Percentiles rank a stretch among this genome's conserved stretches.
These are phyloP conservation scores for Anguilla pacifica DNA, from an alignment of 2,797 vertebrate genomes.

Conservation along the genomic window DNA sequence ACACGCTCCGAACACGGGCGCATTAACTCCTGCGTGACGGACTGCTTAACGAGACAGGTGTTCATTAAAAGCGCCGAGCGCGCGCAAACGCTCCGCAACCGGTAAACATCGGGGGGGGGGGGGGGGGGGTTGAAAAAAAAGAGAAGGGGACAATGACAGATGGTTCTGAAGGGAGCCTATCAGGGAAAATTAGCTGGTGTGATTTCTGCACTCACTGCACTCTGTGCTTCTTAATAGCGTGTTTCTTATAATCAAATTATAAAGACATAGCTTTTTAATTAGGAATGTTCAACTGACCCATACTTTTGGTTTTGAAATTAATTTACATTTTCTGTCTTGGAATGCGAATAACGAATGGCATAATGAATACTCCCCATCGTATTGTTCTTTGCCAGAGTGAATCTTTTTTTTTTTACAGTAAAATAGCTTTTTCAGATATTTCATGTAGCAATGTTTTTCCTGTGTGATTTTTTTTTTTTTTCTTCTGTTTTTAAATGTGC, in stretches of 20 bases:
- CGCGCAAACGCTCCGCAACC: slow-evolving; percentile 67
- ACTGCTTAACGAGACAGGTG: slow-evolving; percentile 80
- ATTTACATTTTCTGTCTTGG: not conserved
- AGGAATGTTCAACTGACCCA: slow-evolving; percentile 51
- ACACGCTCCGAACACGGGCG: slow-evolving; percentile 69
- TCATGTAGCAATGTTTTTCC: not conserved
- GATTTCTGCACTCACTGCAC: slow-evolving; percentile 41
- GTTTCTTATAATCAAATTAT: not conserved
- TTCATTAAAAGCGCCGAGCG: slow-evolving; percentile 77
- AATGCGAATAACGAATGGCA: slow-evolving; percentile 38
- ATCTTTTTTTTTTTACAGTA: not conserved
- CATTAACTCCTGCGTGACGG: slow-evolving; percentile 73
- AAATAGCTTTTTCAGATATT: not conserved
- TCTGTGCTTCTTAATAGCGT: slow-evolving; percentile 17
- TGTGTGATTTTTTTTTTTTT: not conserved
- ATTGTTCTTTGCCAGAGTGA: not conserved
- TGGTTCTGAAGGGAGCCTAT: slow-evolving; percentile 68
- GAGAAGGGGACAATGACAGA: slow-evolving; percentile 58
- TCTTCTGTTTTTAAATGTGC: not conserved
- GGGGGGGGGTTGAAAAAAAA: not conserved
- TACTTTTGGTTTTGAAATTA: slow-evolving; percentile 36
- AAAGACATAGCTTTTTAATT: slow-evolving; percentile 39
- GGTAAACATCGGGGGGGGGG: slow-evolving; percentile 51
- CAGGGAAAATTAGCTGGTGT: slow-evolving; percentile 69
- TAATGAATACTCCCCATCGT: not conserved